Evolutionary conservation across 2,797 vertebrate genomes (phyloP).

Genomic region (Falco novaeseelandiae): DNA sequence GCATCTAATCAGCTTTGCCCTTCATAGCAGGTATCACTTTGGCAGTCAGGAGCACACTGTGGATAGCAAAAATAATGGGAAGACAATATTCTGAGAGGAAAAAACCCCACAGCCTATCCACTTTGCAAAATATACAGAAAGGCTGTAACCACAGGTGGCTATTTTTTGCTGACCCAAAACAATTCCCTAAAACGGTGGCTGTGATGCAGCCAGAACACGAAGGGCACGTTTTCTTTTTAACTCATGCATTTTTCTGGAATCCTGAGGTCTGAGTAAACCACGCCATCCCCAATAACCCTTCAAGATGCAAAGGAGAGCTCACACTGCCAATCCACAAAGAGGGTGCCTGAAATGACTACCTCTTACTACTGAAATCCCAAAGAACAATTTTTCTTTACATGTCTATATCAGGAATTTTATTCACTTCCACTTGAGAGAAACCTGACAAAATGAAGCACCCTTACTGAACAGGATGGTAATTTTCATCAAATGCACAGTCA

Average conservation of each 20-base stretch:
- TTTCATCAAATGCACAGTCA: slow-evolving; percentile 67
- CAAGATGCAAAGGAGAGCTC: slow-evolving; percentile 30
- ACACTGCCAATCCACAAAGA: background rate
- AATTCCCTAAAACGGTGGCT: slow-evolving; percentile 45
- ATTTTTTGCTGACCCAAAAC: slow-evolving; percentile 66
- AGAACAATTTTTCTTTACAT: slow-evolving; percentile 54
- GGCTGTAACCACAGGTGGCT: slow-evolving; percentile 54
- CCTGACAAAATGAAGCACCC: slow-evolving; percentile 59
- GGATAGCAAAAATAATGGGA: slow-evolving; percentile 50
- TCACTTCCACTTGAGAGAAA: slow-evolving; percentile 62
- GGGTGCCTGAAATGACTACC: slow-evolving; percentile 26
- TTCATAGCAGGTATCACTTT: slow-evolving; percentile 59
- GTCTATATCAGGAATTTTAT: slow-evolving; percentile 46
- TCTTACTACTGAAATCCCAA: slow-evolving; percentile 23
- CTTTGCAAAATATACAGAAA: slow-evolving; percentile 12
- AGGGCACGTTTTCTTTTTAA: slow-evolving; percentile 56
- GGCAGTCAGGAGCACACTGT: slow-evolving; percentile 40
- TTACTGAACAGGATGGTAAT: slow-evolving; percentile 55
- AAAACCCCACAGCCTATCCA: background rate
- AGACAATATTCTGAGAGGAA: slow-evolving; percentile 12
- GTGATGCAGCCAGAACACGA: slow-evolving; percentile 1
- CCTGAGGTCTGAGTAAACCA: slow-evolving; percentile 52
- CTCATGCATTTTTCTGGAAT: slow-evolving; percentile 45
- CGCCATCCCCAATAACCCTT: slow-evolving; percentile 26
- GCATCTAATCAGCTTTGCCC: slow-evolving; percentile 43